Evolutionary conservation across 2,113 vertebrate species (phyloP).

Genomic region (Chionis minor): DNA sequence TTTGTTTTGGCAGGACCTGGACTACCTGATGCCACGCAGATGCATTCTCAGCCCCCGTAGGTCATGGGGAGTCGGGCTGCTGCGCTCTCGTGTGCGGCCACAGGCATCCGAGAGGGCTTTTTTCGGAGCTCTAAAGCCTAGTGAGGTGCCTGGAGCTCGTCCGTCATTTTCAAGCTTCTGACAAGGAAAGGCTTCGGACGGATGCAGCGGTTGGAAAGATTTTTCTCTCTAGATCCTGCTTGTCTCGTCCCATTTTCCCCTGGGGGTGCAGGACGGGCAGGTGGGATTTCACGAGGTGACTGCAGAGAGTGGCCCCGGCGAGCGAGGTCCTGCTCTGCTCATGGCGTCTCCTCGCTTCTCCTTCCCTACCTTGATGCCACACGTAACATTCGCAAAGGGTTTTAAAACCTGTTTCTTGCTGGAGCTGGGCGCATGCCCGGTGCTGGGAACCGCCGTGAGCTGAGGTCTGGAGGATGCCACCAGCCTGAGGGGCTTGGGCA

Average conservation of each 20-base stretch:
- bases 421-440: background rate
- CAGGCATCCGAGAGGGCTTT: background rate
- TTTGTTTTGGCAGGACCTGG: conserved; percentile 50
- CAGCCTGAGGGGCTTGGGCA: background rate
- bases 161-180: background rate
- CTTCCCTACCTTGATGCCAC: background rate
- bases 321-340: background rate
- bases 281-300: background rate
- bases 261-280: fast-evolving
- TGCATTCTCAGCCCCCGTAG: conserved; percentile 6
- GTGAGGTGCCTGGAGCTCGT: background rate
- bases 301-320: background rate
- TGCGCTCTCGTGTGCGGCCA: background rate
- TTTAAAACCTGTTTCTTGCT: background rate
- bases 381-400: fast-evolving
- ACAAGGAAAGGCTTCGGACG: background rate
- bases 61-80: background rate
- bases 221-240: background rate
- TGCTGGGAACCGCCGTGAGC: fast-evolving
- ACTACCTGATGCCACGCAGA: conserved; percentile 26
- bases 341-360: background rate
- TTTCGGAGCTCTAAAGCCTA: background rate
- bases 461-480: background rate
- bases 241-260: background rate
- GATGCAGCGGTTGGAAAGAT: background rate